Conservation (phyloP, 2,113 vertebrate genomes). For the Oncorhynchus keta region DNA sequence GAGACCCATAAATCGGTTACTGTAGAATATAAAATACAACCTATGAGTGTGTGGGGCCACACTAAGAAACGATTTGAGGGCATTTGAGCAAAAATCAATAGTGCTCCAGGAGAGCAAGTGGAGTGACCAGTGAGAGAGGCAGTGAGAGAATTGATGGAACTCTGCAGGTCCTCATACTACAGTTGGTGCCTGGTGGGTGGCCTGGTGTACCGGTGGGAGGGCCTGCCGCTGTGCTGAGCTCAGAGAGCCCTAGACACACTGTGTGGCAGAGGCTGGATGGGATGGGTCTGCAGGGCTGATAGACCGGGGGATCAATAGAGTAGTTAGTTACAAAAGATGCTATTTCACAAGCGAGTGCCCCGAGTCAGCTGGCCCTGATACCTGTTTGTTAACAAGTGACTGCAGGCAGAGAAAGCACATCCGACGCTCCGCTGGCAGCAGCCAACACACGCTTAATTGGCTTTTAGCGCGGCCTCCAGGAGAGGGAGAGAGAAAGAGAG, state of each 20-base stretch:
- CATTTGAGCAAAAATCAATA: no score
- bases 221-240: background rate
- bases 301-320: slow-evolving; percentile 83
- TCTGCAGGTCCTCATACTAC: slow-evolving; percentile 36
- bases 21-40: slow-evolving; percentile 63
- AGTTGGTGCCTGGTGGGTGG: background rate
- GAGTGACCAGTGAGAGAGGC: slow-evolving; percentile 17
- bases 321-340: slow-evolving; percentile 93
- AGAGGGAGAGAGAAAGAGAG: slow-evolving; percentile 63
- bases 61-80: no score
- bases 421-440: slow-evolving; percentile 77
- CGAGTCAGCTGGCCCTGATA: slow-evolving; percentile 70
- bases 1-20: background rate
- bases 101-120: no score
- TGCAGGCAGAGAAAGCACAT: slow-evolving; percentile 80
- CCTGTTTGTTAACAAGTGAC: slow-evolving; percentile 90
- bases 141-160: slow-evolving; percentile 73
- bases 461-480: slow-evolving; percentile 72
- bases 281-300: slow-evolving; percentile 58
- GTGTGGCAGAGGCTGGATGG: slow-evolving; percentile 52
- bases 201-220: no score
- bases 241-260: slow-evolving; percentile 34
- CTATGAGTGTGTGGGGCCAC: no score
- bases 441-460: slow-evolving; percentile 67
- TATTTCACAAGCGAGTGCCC: slow-evolving; percentile 95